Evolutionary conservation across 1,140 invertebrate species (phyloP).

Genomic region (Zophobas atratus): DNA sequence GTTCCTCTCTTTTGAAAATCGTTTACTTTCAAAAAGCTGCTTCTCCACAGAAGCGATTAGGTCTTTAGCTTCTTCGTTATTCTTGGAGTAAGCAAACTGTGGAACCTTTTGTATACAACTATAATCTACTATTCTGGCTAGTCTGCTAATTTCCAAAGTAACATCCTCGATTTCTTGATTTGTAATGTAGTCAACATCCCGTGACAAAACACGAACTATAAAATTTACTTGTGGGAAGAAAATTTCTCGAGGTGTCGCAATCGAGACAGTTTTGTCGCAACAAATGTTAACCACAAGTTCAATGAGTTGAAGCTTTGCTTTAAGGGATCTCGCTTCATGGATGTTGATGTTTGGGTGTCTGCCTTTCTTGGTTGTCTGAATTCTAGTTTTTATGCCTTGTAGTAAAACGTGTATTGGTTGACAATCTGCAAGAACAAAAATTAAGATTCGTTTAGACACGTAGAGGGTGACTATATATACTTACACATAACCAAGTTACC

Average conservation of each 20-base stretch:
- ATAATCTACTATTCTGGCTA: constrained; percentile 56
- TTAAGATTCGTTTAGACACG: background rate
- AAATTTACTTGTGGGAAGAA: background rate
- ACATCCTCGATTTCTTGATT: constrained; percentile 65
- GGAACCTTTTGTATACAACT: constrained; percentile 42
- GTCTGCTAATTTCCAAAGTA: constrained; percentile 60
- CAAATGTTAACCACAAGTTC: constrained; percentile 3
- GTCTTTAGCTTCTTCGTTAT: background rate
- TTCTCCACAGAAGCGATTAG: constrained; percentile 13
- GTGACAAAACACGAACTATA: background rate
- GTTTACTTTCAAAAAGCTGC: constrained; percentile 24
- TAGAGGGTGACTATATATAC: background rate
- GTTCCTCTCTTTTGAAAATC: constrained; percentile 47
- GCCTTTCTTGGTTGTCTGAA: constrained; percentile 7
- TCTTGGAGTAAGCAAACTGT: background rate
- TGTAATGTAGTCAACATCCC: constrained; percentile 68
- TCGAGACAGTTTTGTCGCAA: background rate
- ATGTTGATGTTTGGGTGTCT: constrained; percentile 2
- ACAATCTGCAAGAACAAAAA: background rate
- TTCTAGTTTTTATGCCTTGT: background rate
- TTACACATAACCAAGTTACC: background rate
- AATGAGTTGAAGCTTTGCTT: constrained; percentile 1
- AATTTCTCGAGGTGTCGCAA: background rate
- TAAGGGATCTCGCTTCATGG: background rate
- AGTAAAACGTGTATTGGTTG: background rate